Evolutionary conservation across 2,113 vertebrate genomes (phyloP), one percentile per base, ranked within the genome.

Genomic region (Silurus meridionalis): DNA sequence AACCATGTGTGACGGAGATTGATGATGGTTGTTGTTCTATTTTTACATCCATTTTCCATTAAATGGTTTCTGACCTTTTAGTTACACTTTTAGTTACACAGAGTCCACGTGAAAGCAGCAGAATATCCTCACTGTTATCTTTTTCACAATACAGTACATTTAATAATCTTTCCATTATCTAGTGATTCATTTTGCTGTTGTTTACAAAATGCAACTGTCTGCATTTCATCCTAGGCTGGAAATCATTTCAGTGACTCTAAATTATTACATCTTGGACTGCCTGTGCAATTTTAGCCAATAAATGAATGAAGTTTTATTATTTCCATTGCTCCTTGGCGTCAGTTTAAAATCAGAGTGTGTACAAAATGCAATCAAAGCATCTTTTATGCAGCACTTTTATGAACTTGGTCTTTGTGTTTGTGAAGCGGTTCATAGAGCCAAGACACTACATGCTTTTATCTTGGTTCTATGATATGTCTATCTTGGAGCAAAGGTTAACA

Each of bases 281-380:
- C 80, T 77, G 50, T 66, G 55, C 72, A 71, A 63, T 83, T 84
- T 81, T 17, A 37, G 46, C 81, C 86, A 86, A 86, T 50, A 78
- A 85, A 87, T 83, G 28, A 87, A 37, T 37, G 37, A 83, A 89
- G 79, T 19, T 48, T 55, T 80, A 5, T 17, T 53, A 79, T 85
- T 88, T 82, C 37, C 79, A 61, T 74, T 82, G 55, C 71, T 88
- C 67, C 83, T 71, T 58, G 14, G 23, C 23, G 13, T 58, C 84
- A 84, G 77, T 90, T 86, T 90, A 82, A 83, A 50, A 80, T 82
- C 74, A 77, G 64, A 60, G 69, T 86, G 86, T 90, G 84, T 86
- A 89, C 88, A 83, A 77, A 89, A 85, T 87, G 88, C 84, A 84
- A 89, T 90, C 86, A 90, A 84, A 89, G 90, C 69, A 74, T 75